phyloP scores from a whole-genome alignment of 2,888 invertebrate species.

The Pheosia tremula region DNA sequence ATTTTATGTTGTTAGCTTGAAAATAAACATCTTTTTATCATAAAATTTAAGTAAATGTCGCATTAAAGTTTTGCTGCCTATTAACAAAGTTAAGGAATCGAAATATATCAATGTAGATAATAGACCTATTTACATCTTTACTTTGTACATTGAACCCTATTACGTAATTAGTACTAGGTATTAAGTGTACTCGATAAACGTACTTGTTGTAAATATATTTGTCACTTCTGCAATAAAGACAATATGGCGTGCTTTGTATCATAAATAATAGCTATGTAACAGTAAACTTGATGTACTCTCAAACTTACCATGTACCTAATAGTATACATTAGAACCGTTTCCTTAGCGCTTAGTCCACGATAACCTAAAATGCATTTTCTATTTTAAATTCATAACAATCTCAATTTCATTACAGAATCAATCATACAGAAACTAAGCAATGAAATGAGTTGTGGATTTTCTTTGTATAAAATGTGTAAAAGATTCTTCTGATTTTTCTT shows the following conservation, averaged over 20 bases:
- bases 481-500: too few relatives aligned
- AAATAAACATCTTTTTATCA: too few relatives aligned
- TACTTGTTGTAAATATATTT: conserved; percentile 37
- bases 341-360: not conserved
- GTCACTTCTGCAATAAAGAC: conserved; percentile 66
- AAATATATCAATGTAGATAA: not conserved
- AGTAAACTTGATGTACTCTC: conserved; percentile 22
- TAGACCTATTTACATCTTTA: not conserved
- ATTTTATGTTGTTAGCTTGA: too few relatives aligned
- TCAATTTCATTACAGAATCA: too few relatives aligned
- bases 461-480: too few relatives aligned
- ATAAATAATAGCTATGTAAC: conserved; percentile 52
- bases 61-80: too few relatives aligned
- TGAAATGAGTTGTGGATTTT: too few relatives aligned
- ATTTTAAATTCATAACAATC: too few relatives aligned
- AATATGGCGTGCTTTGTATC: conserved; percentile 77
- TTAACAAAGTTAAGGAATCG: not conserved
- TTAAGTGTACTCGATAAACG: not conserved
- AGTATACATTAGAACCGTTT: not conserved
- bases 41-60: too few relatives aligned
- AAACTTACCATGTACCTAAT: conserved; percentile 9
- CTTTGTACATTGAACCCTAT: not conserved
- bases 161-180: not conserved
- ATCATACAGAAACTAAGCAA: too few relatives aligned
- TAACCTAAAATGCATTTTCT: too few relatives aligned